Evolutionary conservation across 2,113 vertebrate species (phyloP), one percentile per base, ranked within the genome.

Genomic region (Paramisgurnus dabryanus): DNA sequence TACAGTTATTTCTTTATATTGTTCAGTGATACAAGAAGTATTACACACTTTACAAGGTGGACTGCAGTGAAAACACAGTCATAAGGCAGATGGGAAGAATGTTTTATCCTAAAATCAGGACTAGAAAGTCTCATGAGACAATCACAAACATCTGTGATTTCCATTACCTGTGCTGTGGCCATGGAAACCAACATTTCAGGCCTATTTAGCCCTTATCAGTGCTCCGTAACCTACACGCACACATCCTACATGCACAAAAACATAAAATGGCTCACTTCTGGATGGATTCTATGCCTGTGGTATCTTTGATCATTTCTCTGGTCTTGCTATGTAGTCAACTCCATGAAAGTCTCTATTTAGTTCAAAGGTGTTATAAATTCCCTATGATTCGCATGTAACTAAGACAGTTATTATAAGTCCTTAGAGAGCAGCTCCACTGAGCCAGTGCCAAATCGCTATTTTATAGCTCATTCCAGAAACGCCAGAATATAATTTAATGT

Each of bases 181-280:
- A 88, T 88, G 85, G 85, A 88, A 88, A 89, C 84, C 34, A 73
- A 50, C 77, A 75, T 85, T 88, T 76, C 76, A 85, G 75, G 74
- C 64, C 71, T 68, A 79, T 85, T 85, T 79, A 79, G 74, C 64
- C 27, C 0, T 75, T 41, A 82, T 80, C 22, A 80, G 53, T 43
- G 22, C 45, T 41, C 18, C 0, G 5, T 82, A 75, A 69, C 85
- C 67, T 78, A 55, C 73, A 7, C 45, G 27, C 47, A 80, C 69
- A 80, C 61, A 76, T 49, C 47, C 47, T 50, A 43, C 17, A 68
- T 67, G 47, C 72, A 82, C 70, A 85, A 81, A 80, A 57, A 80
- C 68, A 50, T 6, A 18, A 75, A 6, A 75, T 75, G 58, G 12
- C 22, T 57, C 27, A 18, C 58, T 39, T 47, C 45, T 49, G 22